A percentile compares a stretch with the other conserved stretches of the same genome.
Evolutionary conservation across 2,113 vertebrate genomes (phyloP).

Genomic region (Paraplagusia blochii): DNA sequence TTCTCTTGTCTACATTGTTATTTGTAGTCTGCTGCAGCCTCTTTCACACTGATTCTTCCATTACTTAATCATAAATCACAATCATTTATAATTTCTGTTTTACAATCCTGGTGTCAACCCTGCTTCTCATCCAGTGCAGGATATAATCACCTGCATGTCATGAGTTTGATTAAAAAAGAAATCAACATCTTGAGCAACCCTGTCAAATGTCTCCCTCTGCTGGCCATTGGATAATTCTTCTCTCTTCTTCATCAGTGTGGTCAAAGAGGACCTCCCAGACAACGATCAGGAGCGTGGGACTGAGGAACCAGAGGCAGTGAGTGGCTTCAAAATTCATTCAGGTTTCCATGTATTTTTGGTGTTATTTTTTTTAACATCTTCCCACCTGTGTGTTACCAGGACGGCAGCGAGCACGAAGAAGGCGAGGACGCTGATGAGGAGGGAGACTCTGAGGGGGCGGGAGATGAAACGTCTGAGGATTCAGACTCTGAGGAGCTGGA

Average conservation of each 20-base stretch:
- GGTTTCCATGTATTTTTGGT: neutral
- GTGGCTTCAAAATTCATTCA: slow-evolving; percentile 34
- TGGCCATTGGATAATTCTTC: neutral
- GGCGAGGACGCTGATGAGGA: slow-evolving; percentile 89
- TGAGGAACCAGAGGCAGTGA: slow-evolving; percentile 81
- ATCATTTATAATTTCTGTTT: neutral
- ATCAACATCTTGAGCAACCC: too few species aligned
- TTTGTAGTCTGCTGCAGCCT: slow-evolving; percentile 19
- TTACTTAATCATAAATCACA: too few species aligned
- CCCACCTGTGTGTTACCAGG: slow-evolving; percentile 62
- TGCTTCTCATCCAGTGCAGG: slow-evolving; percentile 9
- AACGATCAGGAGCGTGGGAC: slow-evolving; percentile 84
- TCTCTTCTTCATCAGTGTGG: slow-evolving; percentile 72
- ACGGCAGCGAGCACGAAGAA: slow-evolving; percentile 90
- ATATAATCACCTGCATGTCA: slow-evolving; percentile 30
- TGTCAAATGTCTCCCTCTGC: too few species aligned
- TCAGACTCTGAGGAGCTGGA: slow-evolving; percentile 94
- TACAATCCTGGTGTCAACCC: slow-evolving; percentile 22
- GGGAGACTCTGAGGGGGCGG: slow-evolving; percentile 87
- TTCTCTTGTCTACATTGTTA: slow-evolving; percentile 8
- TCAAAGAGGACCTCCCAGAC: slow-evolving; percentile 85
- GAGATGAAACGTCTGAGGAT: slow-evolving; percentile 89
- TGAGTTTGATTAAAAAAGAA: too few species aligned
- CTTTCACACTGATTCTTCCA: neutral
- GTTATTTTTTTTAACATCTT: neutral